Evolutionary conservation across 2,888 invertebrate genomes (phyloP).

Genomic region (Ornithoptera priamus): DNA sequence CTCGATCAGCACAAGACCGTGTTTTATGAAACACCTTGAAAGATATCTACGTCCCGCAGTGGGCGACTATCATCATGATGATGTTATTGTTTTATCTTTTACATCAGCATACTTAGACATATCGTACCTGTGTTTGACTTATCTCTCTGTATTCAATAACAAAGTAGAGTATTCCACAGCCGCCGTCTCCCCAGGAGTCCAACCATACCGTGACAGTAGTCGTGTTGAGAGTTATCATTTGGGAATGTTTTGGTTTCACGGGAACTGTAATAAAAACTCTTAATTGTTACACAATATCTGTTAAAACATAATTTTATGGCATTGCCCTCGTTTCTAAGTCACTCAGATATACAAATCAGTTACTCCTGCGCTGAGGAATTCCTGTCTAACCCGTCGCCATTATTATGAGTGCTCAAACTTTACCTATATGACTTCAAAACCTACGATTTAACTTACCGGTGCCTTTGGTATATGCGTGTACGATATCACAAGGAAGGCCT

Average conservation of each 20-base stretch:
- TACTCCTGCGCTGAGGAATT: too few species aligned
- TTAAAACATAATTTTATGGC: too few species aligned
- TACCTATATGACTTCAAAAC: not conserved
- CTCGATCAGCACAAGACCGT: too few species aligned
- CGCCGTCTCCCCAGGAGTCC: constrained; percentile 93
- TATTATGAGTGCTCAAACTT: not conserved
- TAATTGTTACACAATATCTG: not conserved
- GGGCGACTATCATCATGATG: too few species aligned
- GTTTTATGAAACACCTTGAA: too few species aligned
- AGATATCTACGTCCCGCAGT: too few species aligned
- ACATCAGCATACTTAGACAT: not conserved
- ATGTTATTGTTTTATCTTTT: too few species aligned
- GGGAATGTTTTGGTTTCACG: constrained; percentile 88
- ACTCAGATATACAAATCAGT: too few species aligned
- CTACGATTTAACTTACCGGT: constrained; percentile 76
- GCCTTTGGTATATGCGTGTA: constrained; percentile 90
- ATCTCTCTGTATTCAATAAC: constrained; percentile 88
- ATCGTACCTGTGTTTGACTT: constrained; percentile 75
- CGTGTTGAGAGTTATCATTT: constrained; percentile 90
- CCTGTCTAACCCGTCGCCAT: too few species aligned
- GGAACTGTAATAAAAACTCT: constrained; percentile 75
- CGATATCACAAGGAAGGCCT: constrained; percentile 92
- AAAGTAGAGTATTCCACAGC: constrained; percentile 92
- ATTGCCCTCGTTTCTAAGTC: too few species aligned
- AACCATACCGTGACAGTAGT: constrained; percentile 93